phyloP scores from a whole-genome alignment of 1,140 invertebrate species.

The Goniozus legneri region DNA sequence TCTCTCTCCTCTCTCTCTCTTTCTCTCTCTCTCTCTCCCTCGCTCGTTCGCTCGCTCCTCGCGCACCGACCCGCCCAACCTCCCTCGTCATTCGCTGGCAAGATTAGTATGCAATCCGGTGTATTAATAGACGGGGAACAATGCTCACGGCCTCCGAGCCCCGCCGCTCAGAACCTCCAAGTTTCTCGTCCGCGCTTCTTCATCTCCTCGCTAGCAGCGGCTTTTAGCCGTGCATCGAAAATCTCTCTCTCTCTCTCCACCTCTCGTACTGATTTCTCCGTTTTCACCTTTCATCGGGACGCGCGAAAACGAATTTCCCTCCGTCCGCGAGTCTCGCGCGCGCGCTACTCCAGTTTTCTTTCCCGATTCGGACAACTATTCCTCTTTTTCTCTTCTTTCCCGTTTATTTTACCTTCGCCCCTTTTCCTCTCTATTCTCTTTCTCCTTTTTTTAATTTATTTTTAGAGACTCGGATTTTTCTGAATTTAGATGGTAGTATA shows the following conservation, averaged over 20 bases:
- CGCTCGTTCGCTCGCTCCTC: too few relatives aligned
- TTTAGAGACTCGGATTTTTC: too few relatives aligned
- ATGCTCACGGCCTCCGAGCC: conserved; percentile 42
- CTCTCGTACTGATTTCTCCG: too few relatives aligned
- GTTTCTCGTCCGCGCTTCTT: conserved; percentile 9
- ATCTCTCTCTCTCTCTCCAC: background rate
- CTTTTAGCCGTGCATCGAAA: background rate
- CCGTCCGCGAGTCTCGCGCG: background rate
- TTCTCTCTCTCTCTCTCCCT: too few relatives aligned
- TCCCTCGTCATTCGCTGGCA: conserved; percentile 21
- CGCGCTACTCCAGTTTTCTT: conserved; percentile 6
- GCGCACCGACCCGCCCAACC: too few relatives aligned
- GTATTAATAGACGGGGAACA: conserved; percentile 50
- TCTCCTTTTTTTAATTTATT: too few relatives aligned
- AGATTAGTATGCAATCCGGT: conserved; percentile 48
- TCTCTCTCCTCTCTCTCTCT: background rate
- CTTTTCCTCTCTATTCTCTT: conserved; percentile 9
- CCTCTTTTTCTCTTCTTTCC: conserved; percentile 6
- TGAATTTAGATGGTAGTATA: too few relatives aligned
- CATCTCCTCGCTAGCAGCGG: conserved; percentile 1
- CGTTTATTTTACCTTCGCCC: background rate
- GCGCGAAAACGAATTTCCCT: conserved; percentile 2
- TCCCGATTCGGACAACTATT: too few relatives aligned
- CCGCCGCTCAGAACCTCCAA: conserved; percentile 21
- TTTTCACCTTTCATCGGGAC: too few relatives aligned